These are phyloP conservation scores for Xiphophorus birchmanni DNA, from an alignment of 2,797 vertebrate species.

Conservation along the genomic window DNA sequence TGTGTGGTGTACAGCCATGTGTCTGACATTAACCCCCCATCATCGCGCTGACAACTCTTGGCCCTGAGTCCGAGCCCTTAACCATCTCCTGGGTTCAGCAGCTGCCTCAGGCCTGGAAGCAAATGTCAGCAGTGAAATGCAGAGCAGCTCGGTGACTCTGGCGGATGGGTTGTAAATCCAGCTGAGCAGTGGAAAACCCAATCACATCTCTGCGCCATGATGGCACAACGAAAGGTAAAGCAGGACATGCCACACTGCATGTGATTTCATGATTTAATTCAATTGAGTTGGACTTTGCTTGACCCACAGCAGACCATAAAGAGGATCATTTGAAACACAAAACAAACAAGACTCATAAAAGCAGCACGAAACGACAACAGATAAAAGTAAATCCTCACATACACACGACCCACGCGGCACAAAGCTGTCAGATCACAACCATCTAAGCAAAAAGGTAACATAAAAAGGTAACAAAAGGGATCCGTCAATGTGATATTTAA, in stretches of 20 bases:
- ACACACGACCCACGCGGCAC: neutral
- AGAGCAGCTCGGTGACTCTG: slow-evolving; percentile 20
- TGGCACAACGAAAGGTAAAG: slow-evolving; percentile 8
- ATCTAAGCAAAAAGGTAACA: no score
- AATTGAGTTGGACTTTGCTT: neutral
- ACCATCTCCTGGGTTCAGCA: slow-evolving; percentile 56
- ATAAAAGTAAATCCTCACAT: neutral
- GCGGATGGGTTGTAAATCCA: slow-evolving; percentile 18
- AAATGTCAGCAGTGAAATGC: slow-evolving; percentile 55
- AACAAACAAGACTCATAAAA: neutral
- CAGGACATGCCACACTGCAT: slow-evolving; percentile 11
- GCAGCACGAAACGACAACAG: neutral
- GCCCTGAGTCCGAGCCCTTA: slow-evolving; percentile 49
- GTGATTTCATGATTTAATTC: slow-evolving; percentile 15
- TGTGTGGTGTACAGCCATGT: slow-evolving; percentile 18
- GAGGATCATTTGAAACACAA: slow-evolving; percentile 8
- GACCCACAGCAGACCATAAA: slow-evolving; percentile 9
- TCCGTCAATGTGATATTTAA: no score
- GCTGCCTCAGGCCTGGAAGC: slow-evolving; percentile 40
- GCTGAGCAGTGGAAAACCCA: slow-evolving; percentile 18
- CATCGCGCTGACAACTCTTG: slow-evolving; percentile 62
- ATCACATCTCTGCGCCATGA: slow-evolving; percentile 18
- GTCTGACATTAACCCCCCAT: slow-evolving; percentile 59
- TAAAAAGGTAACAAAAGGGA: no score
- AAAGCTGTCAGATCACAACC: neutral